These are phyloP conservation scores for Speoplatyrhinus poulsoni DNA, from an alignment of 2,113 vertebrate genomes.

Conservation along the genomic window DNA sequence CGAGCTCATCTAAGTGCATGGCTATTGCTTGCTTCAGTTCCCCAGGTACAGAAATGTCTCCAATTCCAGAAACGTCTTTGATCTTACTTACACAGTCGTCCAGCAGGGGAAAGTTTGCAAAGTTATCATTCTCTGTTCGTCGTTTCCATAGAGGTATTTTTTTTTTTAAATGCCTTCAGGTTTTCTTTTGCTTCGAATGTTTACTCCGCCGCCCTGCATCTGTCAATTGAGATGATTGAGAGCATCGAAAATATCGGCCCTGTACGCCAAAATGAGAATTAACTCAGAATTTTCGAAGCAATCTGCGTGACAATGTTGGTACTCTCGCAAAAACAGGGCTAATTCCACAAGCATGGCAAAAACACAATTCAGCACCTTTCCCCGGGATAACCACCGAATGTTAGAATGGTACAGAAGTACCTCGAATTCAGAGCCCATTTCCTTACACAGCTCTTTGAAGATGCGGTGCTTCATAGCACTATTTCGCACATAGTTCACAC, in stretches of 20 bases:
- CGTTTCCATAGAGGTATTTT: neutral
- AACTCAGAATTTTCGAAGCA: neutral
- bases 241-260: conserved; percentile 5
- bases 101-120: neutral
- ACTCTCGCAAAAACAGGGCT: too few species aligned
- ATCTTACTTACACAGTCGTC: too few species aligned
- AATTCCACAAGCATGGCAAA: too few species aligned
- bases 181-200: conserved; percentile 11
- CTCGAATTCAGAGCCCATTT: neutral
- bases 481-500: conserved; percentile 3
- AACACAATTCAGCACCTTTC: neutral
- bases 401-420: neutral
- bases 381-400: neutral
- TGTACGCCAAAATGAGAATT: neutral
- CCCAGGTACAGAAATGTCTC: neutral
- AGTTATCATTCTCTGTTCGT: conserved; percentile 4
- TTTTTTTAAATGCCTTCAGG: neutral
- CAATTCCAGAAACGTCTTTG: neutral
- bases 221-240: conserved; percentile 27
- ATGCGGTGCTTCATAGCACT: conserved; percentile 3
- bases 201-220: conserved; percentile 23
- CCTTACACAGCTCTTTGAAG: neutral
- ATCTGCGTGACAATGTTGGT: neutral
- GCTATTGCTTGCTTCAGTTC: too few species aligned
- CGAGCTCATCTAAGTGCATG: too few species aligned